Evolutionary conservation across 2,113 vertebrate species (phyloP), one percentile per base, ranked within the genome.

Genomic region (Urocynchramus pylzowi): DNA sequence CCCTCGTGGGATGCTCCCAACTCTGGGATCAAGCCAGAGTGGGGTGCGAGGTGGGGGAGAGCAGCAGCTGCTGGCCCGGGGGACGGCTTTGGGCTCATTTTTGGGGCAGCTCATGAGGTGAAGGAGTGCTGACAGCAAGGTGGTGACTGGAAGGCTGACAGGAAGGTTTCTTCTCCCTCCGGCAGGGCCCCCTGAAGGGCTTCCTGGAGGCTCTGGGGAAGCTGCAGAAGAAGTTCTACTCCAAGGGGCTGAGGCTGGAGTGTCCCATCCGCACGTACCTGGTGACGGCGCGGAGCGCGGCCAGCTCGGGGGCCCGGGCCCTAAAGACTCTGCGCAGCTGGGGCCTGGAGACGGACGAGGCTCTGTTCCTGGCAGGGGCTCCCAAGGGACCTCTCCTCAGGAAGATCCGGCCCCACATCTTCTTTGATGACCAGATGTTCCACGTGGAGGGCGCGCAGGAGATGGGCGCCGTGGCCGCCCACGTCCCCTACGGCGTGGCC

Each of bases 341-440:
- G 99, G 99, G 99, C 6, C 97, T 99, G 95, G 99, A 99, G 97
- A 99, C 99, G 0, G 99, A 99, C 11, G 99, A 99, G 80, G 99
- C 99, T 41, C 95, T 99, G 37, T 99, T 99, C 91, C 97, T 99
- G 39, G 99, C 99, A 0, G 99, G 99, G 9, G 99, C 99, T 7
- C 99, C 99, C 90, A 99, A 99, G 84, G 99, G 99, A 2, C 99
- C 99, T 0, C 98, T 99, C 96, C 98, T 99, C 8, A 99, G 98
- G 92, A 99, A 99, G 97, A 99, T 99, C 93, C 97, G 98, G 13
- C 99, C 99, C 1, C 99, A 99, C 82, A 99, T 99, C 96, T 99
- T 99, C 98, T 99, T 99, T 1, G 99, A 99, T 1, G 99, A 99
- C 97, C 99, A 99, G 98, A 99, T 99, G 99, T 99, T 99, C 96